Evolutionary conservation across 2,797 vertebrate genomes (phyloP).

Genomic region (Siniperca obscura): DNA sequence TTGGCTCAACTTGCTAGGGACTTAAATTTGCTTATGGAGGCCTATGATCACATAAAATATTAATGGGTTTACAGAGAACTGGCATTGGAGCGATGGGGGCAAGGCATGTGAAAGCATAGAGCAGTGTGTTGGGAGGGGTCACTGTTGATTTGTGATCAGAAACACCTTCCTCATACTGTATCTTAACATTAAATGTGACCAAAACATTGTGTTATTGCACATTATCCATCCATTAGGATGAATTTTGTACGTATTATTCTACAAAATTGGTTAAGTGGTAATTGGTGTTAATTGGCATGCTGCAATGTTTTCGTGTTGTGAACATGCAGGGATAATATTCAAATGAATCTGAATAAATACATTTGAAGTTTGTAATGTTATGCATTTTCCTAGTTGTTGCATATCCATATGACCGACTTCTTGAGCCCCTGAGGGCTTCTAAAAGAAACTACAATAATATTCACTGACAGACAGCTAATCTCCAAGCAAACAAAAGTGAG

Average conservation of each 20-base stretch:
- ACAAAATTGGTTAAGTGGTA: constrained; percentile 50
- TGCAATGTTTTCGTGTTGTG: constrained; percentile 57
- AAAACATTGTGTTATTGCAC: not conserved
- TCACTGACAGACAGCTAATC: constrained; percentile 48
- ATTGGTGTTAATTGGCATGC: constrained; percentile 60
- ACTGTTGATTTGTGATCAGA: constrained; percentile 55
- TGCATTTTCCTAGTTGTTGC: constrained; percentile 58
- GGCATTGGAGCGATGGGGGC: constrained; percentile 81
- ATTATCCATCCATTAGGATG: constrained; percentile 39
- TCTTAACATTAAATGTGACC: constrained; percentile 39
- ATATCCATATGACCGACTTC: constrained; percentile 75
- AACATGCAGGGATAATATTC: constrained; percentile 61
- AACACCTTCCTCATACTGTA: constrained; percentile 19
- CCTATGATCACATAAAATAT: constrained; percentile 96
- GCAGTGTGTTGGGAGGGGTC: constrained; percentile 57
- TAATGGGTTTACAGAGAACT: constrained; percentile 89
- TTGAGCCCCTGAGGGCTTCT: constrained; percentile 42
- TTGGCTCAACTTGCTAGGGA: constrained; percentile 94
- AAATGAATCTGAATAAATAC: constrained; percentile 74
- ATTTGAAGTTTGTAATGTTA: constrained; percentile 60
- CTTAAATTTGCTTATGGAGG: constrained; percentile 97
- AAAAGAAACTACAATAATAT: constrained; percentile 55
- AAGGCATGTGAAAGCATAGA: constrained; percentile 50
- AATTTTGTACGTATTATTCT: constrained; percentile 43
- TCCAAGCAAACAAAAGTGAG: constrained; percentile 58